Evolutionary conservation across 2,113 vertebrate genomes (phyloP).

Genomic region (Passer domesticus): DNA sequence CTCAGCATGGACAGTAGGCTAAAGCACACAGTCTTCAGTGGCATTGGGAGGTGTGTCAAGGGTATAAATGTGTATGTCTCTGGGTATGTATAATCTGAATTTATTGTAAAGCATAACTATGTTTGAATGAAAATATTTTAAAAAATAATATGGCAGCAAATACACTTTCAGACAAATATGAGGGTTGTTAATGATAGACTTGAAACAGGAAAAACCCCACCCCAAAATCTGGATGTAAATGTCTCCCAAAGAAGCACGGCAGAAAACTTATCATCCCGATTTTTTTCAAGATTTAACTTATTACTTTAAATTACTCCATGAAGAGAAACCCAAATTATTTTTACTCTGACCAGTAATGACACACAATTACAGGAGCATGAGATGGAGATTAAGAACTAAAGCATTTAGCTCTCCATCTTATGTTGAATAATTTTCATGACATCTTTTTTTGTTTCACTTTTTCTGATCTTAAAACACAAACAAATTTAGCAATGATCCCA

Average conservation of each 20-base stretch:
- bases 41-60: background rate
- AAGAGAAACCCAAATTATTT: background rate
- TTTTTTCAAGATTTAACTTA: background rate
- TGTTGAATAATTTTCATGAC: background rate
- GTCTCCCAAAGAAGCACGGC: background rate
- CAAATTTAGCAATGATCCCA: background rate
- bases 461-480: background rate
- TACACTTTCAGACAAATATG: background rate
- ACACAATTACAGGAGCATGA: background rate
- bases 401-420: background rate
- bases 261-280: background rate
- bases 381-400: background rate
- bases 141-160: background rate
- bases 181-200: background rate
- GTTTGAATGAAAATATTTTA: background rate
- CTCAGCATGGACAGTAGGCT: fast-evolving
- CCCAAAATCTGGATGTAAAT: background rate
- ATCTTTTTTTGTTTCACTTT: background rate
- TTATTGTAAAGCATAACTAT: background rate
- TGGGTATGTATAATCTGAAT: background rate
- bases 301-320: background rate
- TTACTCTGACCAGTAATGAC: background rate
- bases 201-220: background rate
- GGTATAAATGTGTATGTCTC: background rate
- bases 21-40: background rate